phyloP scores from a whole-genome alignment of 2,888 invertebrate species.

The Ischnura elegans region DNA sequence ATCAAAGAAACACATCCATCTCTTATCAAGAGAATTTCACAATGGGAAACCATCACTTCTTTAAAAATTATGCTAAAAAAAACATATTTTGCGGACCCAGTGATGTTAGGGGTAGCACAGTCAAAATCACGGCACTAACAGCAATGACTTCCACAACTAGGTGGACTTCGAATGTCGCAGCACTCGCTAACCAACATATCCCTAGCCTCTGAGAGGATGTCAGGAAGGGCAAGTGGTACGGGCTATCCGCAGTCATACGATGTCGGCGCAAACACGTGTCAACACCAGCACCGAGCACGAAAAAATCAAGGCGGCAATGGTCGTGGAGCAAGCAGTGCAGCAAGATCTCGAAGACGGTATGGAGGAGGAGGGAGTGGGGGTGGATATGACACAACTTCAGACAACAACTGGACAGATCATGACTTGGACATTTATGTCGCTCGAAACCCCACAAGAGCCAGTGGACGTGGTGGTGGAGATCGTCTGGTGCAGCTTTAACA shows the following conservation, averaged over 20 bases:
- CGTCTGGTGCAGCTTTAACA: constrained; percentile 84
- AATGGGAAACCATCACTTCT: no score
- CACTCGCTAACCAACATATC: constrained; percentile 56
- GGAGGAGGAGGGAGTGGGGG: constrained; percentile 42
- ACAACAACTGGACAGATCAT: constrained; percentile 96
- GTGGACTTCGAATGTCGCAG: constrained; percentile 55
- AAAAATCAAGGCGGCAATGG: constrained; percentile 59
- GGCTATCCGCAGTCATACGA: constrained; percentile 59
- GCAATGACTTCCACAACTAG: neutral
- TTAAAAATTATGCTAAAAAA: no score
- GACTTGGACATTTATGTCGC: constrained; percentile 98
- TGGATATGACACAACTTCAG: constrained; percentile 86
- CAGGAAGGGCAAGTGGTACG: constrained; percentile 47
- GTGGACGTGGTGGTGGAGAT: constrained; percentile 78
- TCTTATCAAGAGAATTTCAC: no score
- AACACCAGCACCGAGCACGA: constrained; percentile 50
- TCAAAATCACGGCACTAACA: neutral
- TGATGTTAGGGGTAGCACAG: neutral
- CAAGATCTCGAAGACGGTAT: constrained; percentile 29
- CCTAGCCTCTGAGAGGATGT: constrained; percentile 52
- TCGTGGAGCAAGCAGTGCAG: constrained; percentile 23
- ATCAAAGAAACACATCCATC: no score
- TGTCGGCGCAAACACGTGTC: constrained; percentile 52
- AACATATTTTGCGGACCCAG: neutral
- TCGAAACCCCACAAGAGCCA: constrained; percentile 88